Evolutionary conservation across 2,888 invertebrate species (phyloP).

Genomic region (Allolobophora icterica): DNA sequence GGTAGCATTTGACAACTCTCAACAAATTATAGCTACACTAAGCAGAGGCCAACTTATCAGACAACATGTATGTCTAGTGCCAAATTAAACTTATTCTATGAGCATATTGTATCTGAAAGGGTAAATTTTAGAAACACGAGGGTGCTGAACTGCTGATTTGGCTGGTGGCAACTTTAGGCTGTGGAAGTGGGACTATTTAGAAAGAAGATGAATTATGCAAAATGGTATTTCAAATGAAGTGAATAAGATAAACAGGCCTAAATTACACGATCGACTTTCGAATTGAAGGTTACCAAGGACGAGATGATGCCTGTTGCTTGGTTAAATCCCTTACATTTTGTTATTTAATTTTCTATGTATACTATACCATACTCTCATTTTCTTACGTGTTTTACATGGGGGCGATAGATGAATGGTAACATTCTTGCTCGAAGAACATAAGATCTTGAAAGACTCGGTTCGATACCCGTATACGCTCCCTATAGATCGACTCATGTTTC

Average conservation of each 20-base stretch:
- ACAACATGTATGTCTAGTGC: not conserved
- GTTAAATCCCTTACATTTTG: no score
- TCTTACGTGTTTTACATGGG: no score
- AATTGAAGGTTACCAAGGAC: not conserved
- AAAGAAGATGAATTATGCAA: not conserved
- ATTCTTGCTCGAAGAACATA: no score
- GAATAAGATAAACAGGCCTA: not conserved
- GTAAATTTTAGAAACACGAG: not conserved
- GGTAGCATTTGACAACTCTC: constrained; percentile 57
- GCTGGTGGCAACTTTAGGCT: not conserved
- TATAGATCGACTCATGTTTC: no score
- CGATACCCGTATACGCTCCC: no score
- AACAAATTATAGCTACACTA: not conserved
- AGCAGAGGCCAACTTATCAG: not conserved
- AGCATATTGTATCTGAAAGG: not conserved
- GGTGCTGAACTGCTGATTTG: not conserved
- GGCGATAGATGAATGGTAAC: no score
- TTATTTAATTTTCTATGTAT: no score
- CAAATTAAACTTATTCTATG: not conserved
- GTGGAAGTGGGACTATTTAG: not conserved
- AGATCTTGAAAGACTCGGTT: no score
- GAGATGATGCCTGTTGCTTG: not conserved
- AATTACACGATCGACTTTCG: not conserved
- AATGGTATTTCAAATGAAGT: not conserved
- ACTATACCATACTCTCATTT: no score